These are phyloP conservation scores for Drosophila affinis DNA, from an alignment of 2,888 invertebrate species.

Conservation along the genomic window DNA sequence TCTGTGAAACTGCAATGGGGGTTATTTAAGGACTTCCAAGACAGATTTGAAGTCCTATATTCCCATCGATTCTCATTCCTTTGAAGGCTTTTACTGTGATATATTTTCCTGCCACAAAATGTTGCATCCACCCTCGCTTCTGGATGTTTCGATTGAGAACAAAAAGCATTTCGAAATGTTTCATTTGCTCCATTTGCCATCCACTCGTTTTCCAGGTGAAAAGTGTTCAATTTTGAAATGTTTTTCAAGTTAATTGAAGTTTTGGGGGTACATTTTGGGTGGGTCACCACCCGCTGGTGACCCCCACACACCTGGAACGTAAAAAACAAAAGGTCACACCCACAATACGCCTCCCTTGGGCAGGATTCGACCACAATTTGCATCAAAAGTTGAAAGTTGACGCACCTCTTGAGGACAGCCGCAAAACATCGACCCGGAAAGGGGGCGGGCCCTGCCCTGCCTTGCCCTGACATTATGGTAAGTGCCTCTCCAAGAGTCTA, in stretches of 20 bases:
- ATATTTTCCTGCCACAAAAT: neutral
- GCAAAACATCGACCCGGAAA: conserved; percentile 14
- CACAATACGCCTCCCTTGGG: neutral
- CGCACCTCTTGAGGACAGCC: conserved; percentile 54
- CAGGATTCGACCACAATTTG: conserved; percentile 38
- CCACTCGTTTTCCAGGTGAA: neutral
- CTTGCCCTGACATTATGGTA: conserved; percentile 54
- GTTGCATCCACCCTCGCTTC: neutral
- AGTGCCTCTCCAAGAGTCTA: conserved; percentile 59
- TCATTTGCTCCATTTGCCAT: neutral
- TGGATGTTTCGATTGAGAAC: neutral
- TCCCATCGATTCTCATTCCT: neutral
- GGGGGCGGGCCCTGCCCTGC: conserved; percentile 5
- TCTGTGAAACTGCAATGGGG: conserved; percentile 1
- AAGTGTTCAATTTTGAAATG: conserved; percentile 21
- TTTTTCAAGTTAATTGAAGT: conserved; percentile 27
- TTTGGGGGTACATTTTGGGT: conserved; percentile 1
- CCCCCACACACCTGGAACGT: conserved; percentile 10
- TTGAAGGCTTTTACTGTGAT: no score
- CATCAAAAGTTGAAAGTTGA: conserved; percentile 73
- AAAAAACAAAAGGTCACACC: conserved; percentile 39
- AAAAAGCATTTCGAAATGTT: conserved; percentile 3
- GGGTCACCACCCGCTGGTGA: conserved; percentile 2
- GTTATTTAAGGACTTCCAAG: neutral
- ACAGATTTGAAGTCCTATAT: neutral